Evolutionary conservation across 2,113 vertebrate genomes (phyloP), one percentile per base, ranked within the genome.

Genomic region (Terrapene triunguis): DNA sequence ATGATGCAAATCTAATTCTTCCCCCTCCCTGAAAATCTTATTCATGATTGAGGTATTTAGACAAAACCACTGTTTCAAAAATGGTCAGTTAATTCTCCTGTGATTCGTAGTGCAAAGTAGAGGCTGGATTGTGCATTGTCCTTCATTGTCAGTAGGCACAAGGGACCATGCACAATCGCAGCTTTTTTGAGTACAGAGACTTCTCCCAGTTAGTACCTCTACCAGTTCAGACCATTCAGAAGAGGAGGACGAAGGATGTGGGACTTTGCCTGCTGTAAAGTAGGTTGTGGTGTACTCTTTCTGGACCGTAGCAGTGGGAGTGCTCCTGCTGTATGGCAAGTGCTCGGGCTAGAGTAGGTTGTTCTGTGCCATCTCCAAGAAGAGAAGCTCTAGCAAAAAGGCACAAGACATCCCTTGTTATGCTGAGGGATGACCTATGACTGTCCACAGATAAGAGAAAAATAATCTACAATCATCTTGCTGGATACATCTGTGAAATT

Each of bases 11-110:
- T 22, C 2, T 62, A 76, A 92, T 88, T 92, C 55, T 92, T 89
- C 44, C 78, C 69, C 47, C 44, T 57, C 44, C 55, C 35, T 50
- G 13, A 55, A 69, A 51, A 76, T 53, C 12, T 76, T 85, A 19
- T 9, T 19, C 89, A 53, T n/a, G n/a, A 85, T 51, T 19, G 59
- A 76, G 11, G 72, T 22, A 44, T 59, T 80, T 25, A 44, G n/a
- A 42, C 10, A 44, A 76, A 74, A 11, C 9, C 1, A 10, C n/a
- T 76, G 42, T 90, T 82, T 35, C 32, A 48, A 42, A 35, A 76
- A 25, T 25, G 22, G 22, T 13, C 4, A 2, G 1, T 4, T 25
- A 1, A 0, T 87, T 87, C 22, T 78, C 0, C 78, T 84, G 32
- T 27, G 53, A 82, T 11, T 53, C 82, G 57, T 80, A 50, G 32